Evolutionary conservation across 2,888 invertebrate species (phyloP).

Genomic region (Electrophaes corylata): DNA sequence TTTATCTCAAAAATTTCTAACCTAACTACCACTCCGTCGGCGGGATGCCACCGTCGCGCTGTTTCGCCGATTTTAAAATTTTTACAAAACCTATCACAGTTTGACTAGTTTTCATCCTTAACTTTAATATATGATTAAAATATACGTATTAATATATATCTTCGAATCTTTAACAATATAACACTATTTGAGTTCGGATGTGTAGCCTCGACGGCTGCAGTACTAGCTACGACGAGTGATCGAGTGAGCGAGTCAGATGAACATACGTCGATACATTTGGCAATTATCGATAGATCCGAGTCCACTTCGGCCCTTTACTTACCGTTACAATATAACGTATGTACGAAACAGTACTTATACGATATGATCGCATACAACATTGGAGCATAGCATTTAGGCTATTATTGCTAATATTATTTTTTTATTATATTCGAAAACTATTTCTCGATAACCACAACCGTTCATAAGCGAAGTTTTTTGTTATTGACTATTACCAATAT

Average conservation of each 20-base stretch:
- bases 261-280: conserved; percentile 54
- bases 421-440: conserved; percentile 80
- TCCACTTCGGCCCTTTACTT: conserved; percentile 51
- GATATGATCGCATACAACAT: conserved; percentile 78
- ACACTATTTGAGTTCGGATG: conserved; percentile 80
- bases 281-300: conserved; percentile 47
- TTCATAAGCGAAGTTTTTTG: conserved; percentile 83
- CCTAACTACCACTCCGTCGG: conserved; percentile 58
- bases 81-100: conserved; percentile 85
- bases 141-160: conserved; percentile 80
- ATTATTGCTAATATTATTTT: conserved; percentile 82
- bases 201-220: conserved; percentile 53
- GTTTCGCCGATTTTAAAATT: conserved; percentile 73
- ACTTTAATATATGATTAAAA: conserved; percentile 84
- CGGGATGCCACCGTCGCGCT: conserved; percentile 47
- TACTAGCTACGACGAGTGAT: conserved; percentile 29
- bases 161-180: conserved; percentile 82
- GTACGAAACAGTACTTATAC: conserved; percentile 60
- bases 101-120: conserved; percentile 84
- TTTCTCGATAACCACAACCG: conserved; percentile 83
- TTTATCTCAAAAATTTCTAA: conserved; percentile 54
- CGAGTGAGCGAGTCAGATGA: conserved; percentile 51
- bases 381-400: conserved; percentile 79
- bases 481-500: conserved; percentile 81
- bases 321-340: conserved; percentile 42